These are phyloP conservation scores for Paraescarpia echinospica DNA, from an alignment of 1,140 invertebrate genomes.

Conservation along the genomic window DNA sequence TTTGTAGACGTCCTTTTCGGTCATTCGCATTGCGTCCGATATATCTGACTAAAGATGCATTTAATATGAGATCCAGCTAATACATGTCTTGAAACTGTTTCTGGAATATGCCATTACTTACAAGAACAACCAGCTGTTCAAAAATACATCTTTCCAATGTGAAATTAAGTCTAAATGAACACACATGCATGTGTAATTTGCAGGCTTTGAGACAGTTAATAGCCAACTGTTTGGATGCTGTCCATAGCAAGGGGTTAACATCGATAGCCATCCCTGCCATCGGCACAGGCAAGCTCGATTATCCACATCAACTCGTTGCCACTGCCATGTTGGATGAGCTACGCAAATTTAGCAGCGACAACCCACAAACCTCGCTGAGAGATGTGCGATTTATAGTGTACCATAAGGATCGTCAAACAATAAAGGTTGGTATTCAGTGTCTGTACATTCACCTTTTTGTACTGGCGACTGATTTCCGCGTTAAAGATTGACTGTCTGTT, in stretches of 20 bases:
- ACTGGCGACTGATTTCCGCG: no score
- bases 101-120: no score
- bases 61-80: no score
- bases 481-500: no score
- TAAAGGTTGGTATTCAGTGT: not conserved
- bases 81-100: no score
- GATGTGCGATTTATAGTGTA: not conserved
- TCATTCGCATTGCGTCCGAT: no score
- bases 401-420: not conserved
- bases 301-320: not conserved
- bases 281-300: not conserved
- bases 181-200: not conserved
- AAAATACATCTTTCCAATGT: no score
- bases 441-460: not conserved
- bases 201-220: not conserved
- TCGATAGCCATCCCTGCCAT: constrained; percentile 10
- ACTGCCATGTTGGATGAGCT: not conserved
- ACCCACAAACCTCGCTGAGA: not conserved
- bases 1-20: no score
- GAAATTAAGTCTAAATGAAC: no score
- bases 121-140: no score
- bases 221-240: not conserved
- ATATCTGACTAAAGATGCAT: no score
- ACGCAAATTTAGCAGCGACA: not conserved
- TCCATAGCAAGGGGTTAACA: not conserved